These are phyloP conservation scores for Hemicordylus capensis DNA, from an alignment of 2,113 vertebrate species.

Conservation along the genomic window DNA sequence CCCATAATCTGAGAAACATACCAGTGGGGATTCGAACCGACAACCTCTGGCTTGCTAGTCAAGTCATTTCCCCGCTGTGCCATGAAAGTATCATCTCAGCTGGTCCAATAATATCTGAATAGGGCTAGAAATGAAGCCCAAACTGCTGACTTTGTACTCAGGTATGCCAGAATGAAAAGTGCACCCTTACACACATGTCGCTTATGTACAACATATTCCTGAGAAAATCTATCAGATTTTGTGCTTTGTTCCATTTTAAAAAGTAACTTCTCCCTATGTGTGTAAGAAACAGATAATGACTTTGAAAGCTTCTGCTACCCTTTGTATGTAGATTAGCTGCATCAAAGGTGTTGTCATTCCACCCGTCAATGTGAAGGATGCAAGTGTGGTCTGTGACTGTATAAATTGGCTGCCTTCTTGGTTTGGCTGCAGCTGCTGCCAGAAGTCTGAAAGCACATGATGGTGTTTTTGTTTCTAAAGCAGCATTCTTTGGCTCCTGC, in stretches of 20 bases:
- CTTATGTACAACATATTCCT: background rate
- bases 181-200: background rate
- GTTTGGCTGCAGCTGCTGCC: background rate
- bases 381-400: background rate
- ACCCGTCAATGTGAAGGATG: background rate
- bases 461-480: background rate
- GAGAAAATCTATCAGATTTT: background rate
- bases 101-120: no score
- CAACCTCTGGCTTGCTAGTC: no score
- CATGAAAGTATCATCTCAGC: no score
- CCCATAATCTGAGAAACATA: no score
- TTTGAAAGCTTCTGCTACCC: background rate
- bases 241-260: fast-evolving
- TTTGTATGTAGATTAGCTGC: background rate
- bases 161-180: background rate
- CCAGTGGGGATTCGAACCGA: no score
- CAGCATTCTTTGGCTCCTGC: background rate
- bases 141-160: background rate
- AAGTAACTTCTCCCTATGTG: background rate
- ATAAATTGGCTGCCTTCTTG: background rate
- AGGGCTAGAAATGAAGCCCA: no score
- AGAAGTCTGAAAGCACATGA: background rate
- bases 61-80: no score
- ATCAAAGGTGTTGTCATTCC: background rate
- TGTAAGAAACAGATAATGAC: background rate